Percentiles rank a stretch among this genome's conserved stretches.
Evolutionary conservation across 2,888 invertebrate genomes (phyloP).

Genomic region (Tenthredo notha): DNA sequence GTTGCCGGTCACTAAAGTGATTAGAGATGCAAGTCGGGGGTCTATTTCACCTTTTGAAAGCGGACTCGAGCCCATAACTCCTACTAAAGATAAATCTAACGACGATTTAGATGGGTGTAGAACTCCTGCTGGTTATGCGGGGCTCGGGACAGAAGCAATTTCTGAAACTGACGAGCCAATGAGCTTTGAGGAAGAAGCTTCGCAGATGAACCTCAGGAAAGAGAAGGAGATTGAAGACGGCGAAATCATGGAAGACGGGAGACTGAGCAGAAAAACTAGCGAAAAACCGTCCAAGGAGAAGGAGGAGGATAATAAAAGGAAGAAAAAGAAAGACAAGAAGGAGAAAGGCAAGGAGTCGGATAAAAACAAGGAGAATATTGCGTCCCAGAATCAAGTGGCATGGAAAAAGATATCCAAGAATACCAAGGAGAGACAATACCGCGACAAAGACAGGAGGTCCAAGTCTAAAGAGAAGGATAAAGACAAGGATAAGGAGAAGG

Average conservation of each 20-base stretch:
- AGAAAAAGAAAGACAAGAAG: conserved; percentile 81
- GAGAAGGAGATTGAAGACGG: conserved; percentile 77
- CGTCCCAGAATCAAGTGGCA: conserved; percentile 78
- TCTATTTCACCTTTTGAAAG: conserved; percentile 66
- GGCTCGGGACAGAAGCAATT: conserved; percentile 78
- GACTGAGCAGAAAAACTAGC: conserved; percentile 66
- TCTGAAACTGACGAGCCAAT: conserved; percentile 77
- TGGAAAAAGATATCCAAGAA: conserved; percentile 92
- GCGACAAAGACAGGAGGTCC: conserved; percentile 81
- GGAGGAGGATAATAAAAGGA: conserved; percentile 74
- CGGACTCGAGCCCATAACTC: conserved; percentile 75
- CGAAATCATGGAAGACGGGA: conserved; percentile 74
- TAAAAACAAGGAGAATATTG: conserved; percentile 80
- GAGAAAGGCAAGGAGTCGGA: conserved; percentile 78
- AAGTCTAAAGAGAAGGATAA: conserved; percentile 69
- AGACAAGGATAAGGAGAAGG: conserved; percentile 76
- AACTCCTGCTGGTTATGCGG: conserved; percentile 75
- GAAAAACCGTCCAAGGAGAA: conserved; percentile 68
- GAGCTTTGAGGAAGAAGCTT: conserved; percentile 77
- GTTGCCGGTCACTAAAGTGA: conserved; percentile 65
- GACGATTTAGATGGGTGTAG: conserved; percentile 76
- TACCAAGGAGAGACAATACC: conserved; percentile 88
- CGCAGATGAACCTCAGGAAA: conserved; percentile 74
- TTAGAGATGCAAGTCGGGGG: conserved; percentile 58
- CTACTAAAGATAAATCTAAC: conserved; percentile 69